phyloP scores from a whole-genome alignment of 2,113 vertebrate genomes.

The Emydura subglobosa region DNA sequence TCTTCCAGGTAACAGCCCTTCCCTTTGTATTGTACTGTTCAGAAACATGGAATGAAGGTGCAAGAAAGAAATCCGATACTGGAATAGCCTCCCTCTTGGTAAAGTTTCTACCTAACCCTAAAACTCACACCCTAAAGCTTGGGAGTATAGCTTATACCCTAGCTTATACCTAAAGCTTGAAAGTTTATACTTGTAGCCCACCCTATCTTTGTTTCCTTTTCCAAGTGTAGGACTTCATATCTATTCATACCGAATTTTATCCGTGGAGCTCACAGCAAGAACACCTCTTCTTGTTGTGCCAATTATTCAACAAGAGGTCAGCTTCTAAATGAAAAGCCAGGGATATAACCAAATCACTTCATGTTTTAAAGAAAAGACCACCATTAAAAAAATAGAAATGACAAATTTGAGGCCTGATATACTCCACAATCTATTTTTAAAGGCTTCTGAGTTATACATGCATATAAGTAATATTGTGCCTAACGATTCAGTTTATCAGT shows the following conservation, averaged over 20 bases:
- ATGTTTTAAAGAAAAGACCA: neutral
- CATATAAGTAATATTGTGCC: neutral
- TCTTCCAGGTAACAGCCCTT: neutral
- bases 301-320: neutral
- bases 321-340: neutral
- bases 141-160: neutral
- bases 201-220: neutral
- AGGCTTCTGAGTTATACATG: neutral
- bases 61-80: neutral
- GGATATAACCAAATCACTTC: neutral
- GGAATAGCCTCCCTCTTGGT: neutral
- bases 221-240: neutral
- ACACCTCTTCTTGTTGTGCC: neutral
- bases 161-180: fast-evolving
- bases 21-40: neutral
- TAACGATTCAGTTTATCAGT: neutral
- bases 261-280: neutral
- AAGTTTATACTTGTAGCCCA: neutral
- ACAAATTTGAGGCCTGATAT: neutral
- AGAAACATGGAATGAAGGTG: fast-evolving
- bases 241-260: neutral
- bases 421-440: neutral
- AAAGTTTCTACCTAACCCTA: neutral
- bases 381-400: neutral
- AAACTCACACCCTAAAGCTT: neutral